Evolutionary conservation across 2,888 invertebrate species (phyloP), one percentile per base, ranked within the genome.

Genomic region (Eudasyphora cyanicolor): DNA sequence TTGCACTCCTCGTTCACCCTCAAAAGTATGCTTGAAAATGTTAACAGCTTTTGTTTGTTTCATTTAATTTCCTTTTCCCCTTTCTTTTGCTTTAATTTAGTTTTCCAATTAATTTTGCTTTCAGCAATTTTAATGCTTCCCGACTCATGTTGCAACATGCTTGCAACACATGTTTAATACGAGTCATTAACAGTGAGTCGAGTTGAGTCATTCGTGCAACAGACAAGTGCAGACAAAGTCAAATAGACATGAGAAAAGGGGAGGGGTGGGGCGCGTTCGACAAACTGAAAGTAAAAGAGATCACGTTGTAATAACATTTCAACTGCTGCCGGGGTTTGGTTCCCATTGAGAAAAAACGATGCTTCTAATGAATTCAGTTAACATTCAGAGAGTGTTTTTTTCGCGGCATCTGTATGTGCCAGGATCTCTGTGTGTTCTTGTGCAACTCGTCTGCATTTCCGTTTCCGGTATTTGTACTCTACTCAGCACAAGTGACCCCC

Each of bases 141-240:
- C 24, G 67, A 67, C 21, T 35, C 67, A 42, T 38, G 67, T 67
- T 67, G 67, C 42, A 35, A 67, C 67, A 42, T n/a, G n/a, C n/a
- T 42, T 67, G 42, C 42, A 67, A 21, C 42, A 67, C 67, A 67
- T 67, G 67, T 67, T 67, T 67, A 67, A 67, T 67, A 67, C 67
- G 67, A 67, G 42, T 67, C 67, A 67, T 67, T 67, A 67, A 67
- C 67, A 67, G 67, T n/a, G n/a, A n/a, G n/a, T n/a, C n/a, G n/a
- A n/a, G n/a, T n/a, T n/a, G n/a, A 67, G 24, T 24, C 42, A 42
- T 67, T 35, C 24, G 67, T 67, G 67, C 24, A 21, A 38, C 38
- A 19, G 21, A 64, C 64, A 38, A 10, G 21, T 21, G 12, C 19
- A 64, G 38, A 21, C 19, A 64, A 0, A 35, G 19, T 24, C 24